Evolutionary conservation across 1,140 invertebrate genomes (phyloP).

Genomic region (Brachionus sp.): DNA sequence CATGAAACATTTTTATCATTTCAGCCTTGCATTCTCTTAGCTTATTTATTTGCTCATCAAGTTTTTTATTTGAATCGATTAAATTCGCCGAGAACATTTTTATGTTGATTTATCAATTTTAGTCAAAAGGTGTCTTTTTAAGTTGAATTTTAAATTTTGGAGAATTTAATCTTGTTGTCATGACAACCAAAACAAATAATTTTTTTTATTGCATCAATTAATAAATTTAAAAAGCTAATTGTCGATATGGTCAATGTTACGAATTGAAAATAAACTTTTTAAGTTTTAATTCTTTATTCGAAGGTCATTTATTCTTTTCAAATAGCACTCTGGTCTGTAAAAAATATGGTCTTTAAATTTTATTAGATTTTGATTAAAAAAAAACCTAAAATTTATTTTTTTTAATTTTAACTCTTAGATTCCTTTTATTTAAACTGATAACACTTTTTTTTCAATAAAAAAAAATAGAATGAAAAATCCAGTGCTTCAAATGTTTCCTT

Average conservation of each 20-base stretch:
- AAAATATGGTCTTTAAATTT: no score
- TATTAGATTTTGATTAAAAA: no score
- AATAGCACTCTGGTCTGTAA: no score
- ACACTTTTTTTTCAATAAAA: no score
- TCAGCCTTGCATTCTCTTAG: conserved; percentile 12
- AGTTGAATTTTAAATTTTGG: background rate
- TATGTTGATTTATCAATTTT: background rate
- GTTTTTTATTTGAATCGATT: conserved; percentile 6
- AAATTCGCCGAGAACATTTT: background rate
- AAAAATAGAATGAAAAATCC: no score
- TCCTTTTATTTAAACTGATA: no score
- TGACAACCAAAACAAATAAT: background rate
- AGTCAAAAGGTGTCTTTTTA: background rate
- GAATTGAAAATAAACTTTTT: background rate
- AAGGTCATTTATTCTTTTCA: background rate
- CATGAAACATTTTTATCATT: conserved; percentile 21
- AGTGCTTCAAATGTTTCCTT: no score
- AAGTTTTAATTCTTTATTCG: background rate
- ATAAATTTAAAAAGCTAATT: background rate
- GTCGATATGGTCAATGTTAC: background rate
- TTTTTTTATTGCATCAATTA: background rate
- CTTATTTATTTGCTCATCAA: conserved; percentile 13
- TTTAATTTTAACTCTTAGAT: no score
- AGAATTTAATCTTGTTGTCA: background rate
- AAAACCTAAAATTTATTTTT: no score